Evolutionary conservation across 2,797 vertebrate genomes (phyloP), one percentile per base, ranked within the genome.

Genomic region (Cyclopterus lumpus): DNA sequence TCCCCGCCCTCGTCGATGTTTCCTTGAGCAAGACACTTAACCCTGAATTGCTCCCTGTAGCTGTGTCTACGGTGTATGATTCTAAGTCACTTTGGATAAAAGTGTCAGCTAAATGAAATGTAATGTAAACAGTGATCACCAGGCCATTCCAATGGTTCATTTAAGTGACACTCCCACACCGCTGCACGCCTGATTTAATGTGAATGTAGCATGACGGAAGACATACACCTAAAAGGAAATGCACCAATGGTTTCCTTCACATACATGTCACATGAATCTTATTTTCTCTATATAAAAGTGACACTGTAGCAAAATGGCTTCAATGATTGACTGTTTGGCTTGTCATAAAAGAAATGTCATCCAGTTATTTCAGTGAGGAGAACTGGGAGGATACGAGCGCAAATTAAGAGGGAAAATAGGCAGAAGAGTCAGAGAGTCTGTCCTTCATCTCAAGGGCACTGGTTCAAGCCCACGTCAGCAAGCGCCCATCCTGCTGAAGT

Each of bases 391-490:
- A 54, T 22, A 51, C 5, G 8, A 62, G 38, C 30, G 1, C 5
- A 26, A 74, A 53, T 71, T 30, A 63, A 64, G 63, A 53, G 59
- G 40, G 18, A 58, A 79, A 75, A 53, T 30, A 67, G 6, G 18
- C 42, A 12, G 34, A 22, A 64, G 61, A 44, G 60, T 65, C 24
- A 75, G 58, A 76, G 42, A 71, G 64, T 70, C 1, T 68, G 82
- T 74, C 85, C 86, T 88, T 89, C 77, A 64, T 48, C 64, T 86
- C 81, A 91, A 90, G 86, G 89, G 81, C 81, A 7, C 38, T 7
- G 61, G 70, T 71, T 82, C 64, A 77, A 80, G 11, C 72, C 5
- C 72, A 66, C n/a, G 51, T 86, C 84, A 83, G 85, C 87, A 77
- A 59, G 72, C 55, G 77, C 75, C 78, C 67, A 72, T 86, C 70